Evolutionary conservation across 2,888 invertebrate species (phyloP), one percentile per base, ranked within the genome.

Genomic region (Lycocerus yunnanus): DNA sequence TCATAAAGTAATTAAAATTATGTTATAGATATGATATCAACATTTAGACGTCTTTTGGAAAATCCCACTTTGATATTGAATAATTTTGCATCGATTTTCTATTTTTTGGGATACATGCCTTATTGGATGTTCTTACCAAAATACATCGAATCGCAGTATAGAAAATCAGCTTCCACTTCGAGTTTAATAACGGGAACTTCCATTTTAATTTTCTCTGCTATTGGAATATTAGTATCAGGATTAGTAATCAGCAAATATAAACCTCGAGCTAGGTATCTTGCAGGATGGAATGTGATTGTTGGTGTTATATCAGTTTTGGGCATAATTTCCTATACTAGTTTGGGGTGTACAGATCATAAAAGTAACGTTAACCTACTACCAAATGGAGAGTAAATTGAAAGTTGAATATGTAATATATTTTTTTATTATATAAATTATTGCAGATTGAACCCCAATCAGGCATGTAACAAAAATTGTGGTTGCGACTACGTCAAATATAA

Each of bases 81-180:
- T 83, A 93, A 93, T 75, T 87, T 94, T 1, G 92, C 94, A 0
- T 91, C 92, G 15, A 91, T 94, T 11, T 93, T 93, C 82, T 94
- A 93, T 81, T 89, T 93, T 74, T 88, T 92, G 82, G 92, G 92
- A 0, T 92, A 92, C 82, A 91, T 92, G 87, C 94, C 94, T 0
- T 93, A 93, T 82, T 93, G 93, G 91, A 93, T 94, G 66, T 95
- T 94, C 83, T 90, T 94, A 85, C 94, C 95, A 0, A 95, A 95
- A 84, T 94, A 94, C 82, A 93, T 95, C 77, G 95, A 95, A 86
- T 93, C 93, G 0, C 94, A 94, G 85, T 95, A 94, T 85, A 89
- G 91, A 72, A 92, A 93, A 80, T 92, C 94, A 6, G 93, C 95
- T 0, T 92, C 93, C 0, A 90, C 90, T 9, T 93, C 95, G 0